Percentiles rank a stretch among this genome's conserved stretches.
Conservation (phyloP, 2,888 invertebrate species). For the Dasypogon diadema region DNA sequence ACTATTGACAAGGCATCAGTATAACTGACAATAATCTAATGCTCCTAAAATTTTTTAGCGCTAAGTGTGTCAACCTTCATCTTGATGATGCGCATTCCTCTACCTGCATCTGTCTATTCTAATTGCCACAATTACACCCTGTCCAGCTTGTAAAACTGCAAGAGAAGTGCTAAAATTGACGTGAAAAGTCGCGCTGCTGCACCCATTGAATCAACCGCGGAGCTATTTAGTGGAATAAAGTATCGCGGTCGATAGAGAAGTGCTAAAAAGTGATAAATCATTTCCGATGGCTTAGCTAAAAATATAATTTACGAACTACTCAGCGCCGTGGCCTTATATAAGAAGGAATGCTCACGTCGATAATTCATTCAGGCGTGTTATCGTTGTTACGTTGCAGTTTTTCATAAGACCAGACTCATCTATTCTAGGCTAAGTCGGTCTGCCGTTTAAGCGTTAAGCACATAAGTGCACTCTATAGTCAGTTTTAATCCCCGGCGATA, state of each 20-base stretch:
- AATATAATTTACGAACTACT: constrained; percentile 45
- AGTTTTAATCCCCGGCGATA: constrained; percentile 22
- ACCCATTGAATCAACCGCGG: constrained; percentile 10
- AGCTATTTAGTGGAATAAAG: constrained; percentile 10
- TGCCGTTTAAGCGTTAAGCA: background rate
- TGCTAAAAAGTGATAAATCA: constrained; percentile 44
- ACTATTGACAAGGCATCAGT: constrained; percentile 2
- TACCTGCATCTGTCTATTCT: background rate
- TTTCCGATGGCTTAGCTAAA: constrained; percentile 39
- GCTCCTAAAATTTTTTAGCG: background rate
- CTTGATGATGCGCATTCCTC: background rate
- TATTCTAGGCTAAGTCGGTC: constrained; percentile 25
- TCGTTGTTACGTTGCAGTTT: constrained; percentile 35
- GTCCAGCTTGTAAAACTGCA: constrained; percentile 11
- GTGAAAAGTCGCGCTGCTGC: constrained; percentile 29
- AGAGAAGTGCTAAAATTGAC: constrained; percentile 33
- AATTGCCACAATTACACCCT: constrained; percentile 37
- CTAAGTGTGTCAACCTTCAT: background rate
- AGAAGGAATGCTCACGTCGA: constrained; percentile 34
- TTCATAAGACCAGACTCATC: constrained; percentile 22
- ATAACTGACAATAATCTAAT: background rate
- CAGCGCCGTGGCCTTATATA: constrained; percentile 42
- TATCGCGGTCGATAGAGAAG: constrained; percentile 5
- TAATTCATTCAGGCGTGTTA: constrained; percentile 41
- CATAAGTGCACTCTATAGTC: constrained; percentile 6